Base-by-base conservation (phyloP, 2,888 invertebrate genomes). In the Eurois occulta region DNA sequence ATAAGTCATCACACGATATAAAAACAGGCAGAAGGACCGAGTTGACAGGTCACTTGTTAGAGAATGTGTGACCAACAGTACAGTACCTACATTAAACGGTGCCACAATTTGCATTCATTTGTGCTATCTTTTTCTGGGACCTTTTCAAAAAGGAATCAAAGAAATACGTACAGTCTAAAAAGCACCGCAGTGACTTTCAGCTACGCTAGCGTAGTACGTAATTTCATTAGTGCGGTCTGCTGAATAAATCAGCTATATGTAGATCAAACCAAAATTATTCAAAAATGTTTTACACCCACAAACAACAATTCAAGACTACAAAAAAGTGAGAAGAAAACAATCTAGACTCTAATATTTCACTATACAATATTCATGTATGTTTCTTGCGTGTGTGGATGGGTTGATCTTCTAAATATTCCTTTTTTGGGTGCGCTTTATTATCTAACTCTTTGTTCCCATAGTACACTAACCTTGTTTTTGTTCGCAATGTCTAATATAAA, bases 371-470 rank as follows among this genome's bases (percentile, higher is more conserved):
- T 46, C 28, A 35, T 10, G 24, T 16, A 28, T 16, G 13, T 32
- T n/a, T 28, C 35, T 46, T 18, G 28, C 35, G 2, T 13, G 6
- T 35, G 13, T 18, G 11, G 16, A 21, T 2, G 16, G 21, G 35
- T 69, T 78, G 46, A 55, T 35, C 55, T 72, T 70, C 48, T 52
- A 16, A 18, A 41, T 4, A 7, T 73, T 10, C 8, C 32, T 68
- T 28, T 0, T 58, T 11, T 41, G 5, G 24, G 64, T n/a, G 2
- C 4, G 52, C 72, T 84, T 72, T 72, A 81, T 65, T 55, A 65
- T 24, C 41, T 60, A 77, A 81, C 72, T 84, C 75, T 75, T 84
- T 84, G 81, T 71, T 67, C 41, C 10, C 46, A 55, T 84, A 73
- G 77, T 75, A 60, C 18, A 70, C 70, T 70, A 74, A 81, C 74